Evolutionary conservation across 2,888 invertebrate species (phyloP), one percentile per base, ranked within the genome.

Genomic region (Blera fallax): DNA sequence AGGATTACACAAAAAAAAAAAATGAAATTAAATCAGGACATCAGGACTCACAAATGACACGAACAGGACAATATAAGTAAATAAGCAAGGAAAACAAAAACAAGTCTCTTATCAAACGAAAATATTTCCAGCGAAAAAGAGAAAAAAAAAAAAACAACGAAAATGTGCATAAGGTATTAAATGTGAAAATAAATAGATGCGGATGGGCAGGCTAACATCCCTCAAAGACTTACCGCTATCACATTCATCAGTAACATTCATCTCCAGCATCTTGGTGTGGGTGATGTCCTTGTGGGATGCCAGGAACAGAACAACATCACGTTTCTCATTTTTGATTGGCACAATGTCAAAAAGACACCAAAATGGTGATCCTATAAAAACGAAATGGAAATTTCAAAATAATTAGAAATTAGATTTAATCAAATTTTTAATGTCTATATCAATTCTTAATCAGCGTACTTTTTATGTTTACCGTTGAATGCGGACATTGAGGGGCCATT

Each of bases 261-360:
- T 95, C 92, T 96, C 96, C 88, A 95, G 95, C 95, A 96, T 96
- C 93, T 97, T 97, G 88, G 96, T 96, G 92, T 96, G 95, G 81
- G 98, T 98, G 93, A 98, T 97, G 93, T 98, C 98, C 93, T 98
- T 98, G 94, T 98, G 98, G 21, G 98, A 98, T 87, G 98, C 98
- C 91, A 98, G 94, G 92, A 98, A 98, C 89, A 98, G 94, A 32
- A 98, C 98, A 90, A 98, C 98, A 93, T 98, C 98, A 87, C 98
- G 95, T 93, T 98, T 98, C 92, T 98, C 98, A 94, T 98, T 98
- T 94, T 98, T 98, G 93, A 98, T 98, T 91, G 98, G 98, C 87
- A 98, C 98, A 92, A 98, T 98, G 93, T 98, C 98, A 93, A 98
- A 94, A 89, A 98, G 94, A 93, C 98, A 98, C 97, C 98, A 97